A percentile compares a stretch with the other conserved stretches of the same genome.
phyloP scores from a whole-genome alignment of 2,797 vertebrate genomes.

The Typhlichthys subterraneus region DNA sequence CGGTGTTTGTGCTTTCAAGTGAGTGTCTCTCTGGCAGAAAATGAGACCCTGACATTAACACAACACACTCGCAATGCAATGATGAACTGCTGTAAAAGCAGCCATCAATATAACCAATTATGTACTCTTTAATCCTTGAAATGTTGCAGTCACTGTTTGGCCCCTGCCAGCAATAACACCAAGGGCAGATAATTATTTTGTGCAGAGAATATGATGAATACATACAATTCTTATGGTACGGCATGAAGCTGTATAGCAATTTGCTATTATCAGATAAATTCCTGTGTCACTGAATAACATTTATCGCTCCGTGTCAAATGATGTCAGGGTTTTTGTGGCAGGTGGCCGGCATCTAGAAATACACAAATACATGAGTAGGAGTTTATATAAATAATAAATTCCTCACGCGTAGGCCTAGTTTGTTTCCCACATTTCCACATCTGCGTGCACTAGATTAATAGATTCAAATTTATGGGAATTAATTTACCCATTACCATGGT shows the following conservation, averaged over 20 bases:
- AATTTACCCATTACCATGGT: constrained; percentile 58
- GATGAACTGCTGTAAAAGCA: not conserved
- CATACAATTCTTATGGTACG: not conserved
- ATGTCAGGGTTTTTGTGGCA: no score
- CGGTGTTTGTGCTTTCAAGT: no score
- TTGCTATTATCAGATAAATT: constrained; percentile 1
- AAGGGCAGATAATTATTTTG: not conserved
- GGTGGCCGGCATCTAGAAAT: no score
- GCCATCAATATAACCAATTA: not conserved
- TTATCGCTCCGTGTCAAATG: not conserved
- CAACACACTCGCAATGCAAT: not conserved
- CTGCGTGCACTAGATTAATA: constrained; percentile 49
- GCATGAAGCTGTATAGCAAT: not conserved
- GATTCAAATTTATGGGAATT: constrained; percentile 40
- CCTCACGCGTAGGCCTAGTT: no score
- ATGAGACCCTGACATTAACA: not conserved
- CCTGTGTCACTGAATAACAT: not conserved
- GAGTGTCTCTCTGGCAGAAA: not conserved
- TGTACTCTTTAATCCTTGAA: constrained; percentile 5
- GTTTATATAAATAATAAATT: no score
- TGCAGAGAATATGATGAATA: not conserved
- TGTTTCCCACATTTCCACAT: constrained; percentile 35
- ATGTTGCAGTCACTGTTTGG: not conserved
- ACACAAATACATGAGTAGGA: no score
- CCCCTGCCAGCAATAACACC: not conserved